Evolutionary conservation across 2,797 vertebrate genomes (phyloP), one percentile per base, ranked within the genome.

Genomic region (Dallia pectoralis): DNA sequence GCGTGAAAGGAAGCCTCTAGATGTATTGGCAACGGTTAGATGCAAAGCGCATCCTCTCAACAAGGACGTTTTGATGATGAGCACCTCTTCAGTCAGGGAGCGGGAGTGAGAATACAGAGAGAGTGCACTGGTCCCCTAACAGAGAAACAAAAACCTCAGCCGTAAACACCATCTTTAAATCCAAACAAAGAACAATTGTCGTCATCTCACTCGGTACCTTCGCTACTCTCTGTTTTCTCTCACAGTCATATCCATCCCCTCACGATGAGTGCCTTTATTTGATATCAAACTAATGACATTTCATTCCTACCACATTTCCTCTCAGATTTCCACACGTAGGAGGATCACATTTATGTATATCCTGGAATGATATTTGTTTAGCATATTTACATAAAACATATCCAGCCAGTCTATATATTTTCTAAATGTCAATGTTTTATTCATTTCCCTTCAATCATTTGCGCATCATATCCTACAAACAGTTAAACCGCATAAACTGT

Each of bases 261-360:
- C 84, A 86, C 88, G 88, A 89, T 87, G 84, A 89, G 85, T 84
- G 85, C 87, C 87, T 90, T 91, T 90, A 91, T 91, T 92, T 90
- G 83, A 92, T 90, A 91, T 91, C 87, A 89, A 82, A 90, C 90
- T 91, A 92, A 92, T 92, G 89, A 91, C 89, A 92, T 91, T 91
- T 91, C 84, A 86, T 81, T 90, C 87, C 90, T 85, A 84, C 82
- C 86, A 87, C 89, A 86, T 80, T 87, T 87, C 83, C 82, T 82
- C 79, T 77, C 81, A 69, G 85, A 86, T 63, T 75, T 78, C 81
- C 64, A 47, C 83, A 86, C 85, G 85, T 85, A 85, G 83, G 84
- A 87, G 84, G 87, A 86, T 92, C 86, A 81, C 86, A 89, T 89
- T 89, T 87, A 88, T 90, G 88, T 90, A 89, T 87, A 86, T 82